Base-by-base conservation (phyloP, 2,888 invertebrate species). In the Stenurella melanura region DNA sequence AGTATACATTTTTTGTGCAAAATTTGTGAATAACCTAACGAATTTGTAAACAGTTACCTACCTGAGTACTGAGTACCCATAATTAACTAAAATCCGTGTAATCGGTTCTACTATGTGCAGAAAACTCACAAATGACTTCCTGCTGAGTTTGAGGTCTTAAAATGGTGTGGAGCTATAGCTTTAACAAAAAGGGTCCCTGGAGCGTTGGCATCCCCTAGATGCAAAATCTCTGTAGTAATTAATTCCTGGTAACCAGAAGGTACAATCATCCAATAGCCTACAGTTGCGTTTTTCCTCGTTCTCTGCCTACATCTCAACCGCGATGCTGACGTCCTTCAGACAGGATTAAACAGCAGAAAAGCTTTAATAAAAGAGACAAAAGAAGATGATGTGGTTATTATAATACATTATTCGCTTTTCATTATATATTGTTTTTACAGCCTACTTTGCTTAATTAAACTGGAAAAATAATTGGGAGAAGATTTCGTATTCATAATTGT, bases 171-270 rank as follows among this genome's bases (percentile, higher is more conserved):
- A 66, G 58, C 66, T 58, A 50, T 18, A 57, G 71, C 64, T 73
- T 34, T 50, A 64, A 77, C 79, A 77, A 74, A 77, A 73, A 68
- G 61, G 26, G 60, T 30, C 42, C 63, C 71, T 63, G 64, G 17
- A 34, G 73, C 54, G 73, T 57, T 54, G 17, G 26, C 54, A 69
- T 63, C 79, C 80, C 76, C 75, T 73, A 75, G 77, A 79, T 80
- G 78, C 70, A 78, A 81, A 82, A 81, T 80, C 82, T 80, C 81
- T 76, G 72, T 76, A 72, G 76, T 83, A 83, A 83, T 83, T 83
- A 83, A 82, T 83, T 82, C 82, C 77, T 80, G 75, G 81, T 82
- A 81, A 78, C 78, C 74, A 73, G 73, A 54, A 71, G 58, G 73
- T 17, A 75, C 69, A 76, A 60, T 64, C 58, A 19, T 74, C 56